A percentile compares a stretch with the other conserved stretches of the same genome.
Evolutionary conservation across 1,140 invertebrate species (phyloP).

Genomic region (Dinoponera quadriceps): DNA sequence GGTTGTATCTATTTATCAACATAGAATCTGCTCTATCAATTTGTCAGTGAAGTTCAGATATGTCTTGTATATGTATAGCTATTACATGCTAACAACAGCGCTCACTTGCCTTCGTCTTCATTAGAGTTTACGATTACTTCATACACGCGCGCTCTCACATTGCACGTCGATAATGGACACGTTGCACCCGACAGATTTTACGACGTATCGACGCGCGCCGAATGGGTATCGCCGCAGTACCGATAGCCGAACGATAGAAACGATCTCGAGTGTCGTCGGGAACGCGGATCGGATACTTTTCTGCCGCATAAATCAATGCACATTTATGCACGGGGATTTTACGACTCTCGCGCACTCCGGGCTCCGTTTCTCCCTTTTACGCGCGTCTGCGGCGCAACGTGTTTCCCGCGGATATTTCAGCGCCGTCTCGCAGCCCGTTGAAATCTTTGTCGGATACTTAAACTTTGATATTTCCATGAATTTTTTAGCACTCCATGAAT

Average conservation of each 20-base stretch:
- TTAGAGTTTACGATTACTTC: neutral
- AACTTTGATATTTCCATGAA: conserved; percentile 70
- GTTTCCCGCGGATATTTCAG: conserved; percentile 43
- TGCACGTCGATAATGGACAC: neutral
- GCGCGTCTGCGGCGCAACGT: conserved; percentile 7
- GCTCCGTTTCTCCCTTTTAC: neutral
- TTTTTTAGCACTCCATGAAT: conserved; percentile 53
- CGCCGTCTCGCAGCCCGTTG: conserved; percentile 19
- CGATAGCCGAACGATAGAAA: neutral
- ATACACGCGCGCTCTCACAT: neutral
- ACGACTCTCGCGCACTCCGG: conserved; percentile 1
- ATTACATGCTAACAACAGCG: no score
- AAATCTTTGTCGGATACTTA: conserved; percentile 55
- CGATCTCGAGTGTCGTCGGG: conserved; percentile 1
- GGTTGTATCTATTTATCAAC: no score
- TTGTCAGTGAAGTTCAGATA: no score
- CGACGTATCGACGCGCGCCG: conserved; percentile 3
- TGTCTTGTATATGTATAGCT: no score
- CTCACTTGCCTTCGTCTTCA: no score
- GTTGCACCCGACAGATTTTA: conserved; percentile 14
- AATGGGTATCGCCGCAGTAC: conserved; percentile 13
- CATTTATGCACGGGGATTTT: conserved; percentile 49
- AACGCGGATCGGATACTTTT: conserved; percentile 30
- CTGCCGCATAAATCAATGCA: conserved; percentile 46
- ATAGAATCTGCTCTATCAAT: no score